A percentile compares a stretch with the other conserved stretches of the same genome.
phyloP scores from a whole-genome alignment of 2,888 invertebrate genomes.

The Peribatodes rhomboidaria region DNA sequence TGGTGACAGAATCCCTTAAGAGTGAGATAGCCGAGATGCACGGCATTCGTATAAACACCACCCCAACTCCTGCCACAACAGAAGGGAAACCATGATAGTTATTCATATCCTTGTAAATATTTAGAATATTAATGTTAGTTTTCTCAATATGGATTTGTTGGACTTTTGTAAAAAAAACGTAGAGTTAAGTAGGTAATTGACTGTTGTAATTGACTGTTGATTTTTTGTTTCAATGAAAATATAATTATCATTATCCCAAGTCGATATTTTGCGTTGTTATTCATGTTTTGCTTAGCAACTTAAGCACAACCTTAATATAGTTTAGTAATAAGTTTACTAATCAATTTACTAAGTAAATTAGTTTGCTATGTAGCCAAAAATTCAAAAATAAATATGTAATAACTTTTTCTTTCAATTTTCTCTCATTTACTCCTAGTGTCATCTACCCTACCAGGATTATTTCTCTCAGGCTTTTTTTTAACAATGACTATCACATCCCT shows the following conservation, averaged over 20 bases:
- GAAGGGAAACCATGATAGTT: conserved; percentile 42
- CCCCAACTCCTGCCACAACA: conserved; percentile 66
- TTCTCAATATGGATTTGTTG: conserved; percentile 3
- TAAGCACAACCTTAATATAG: too few species aligned
- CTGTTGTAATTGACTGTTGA: too few species aligned
- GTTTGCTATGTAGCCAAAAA: too few species aligned
- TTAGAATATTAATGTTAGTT: conserved; percentile 5
- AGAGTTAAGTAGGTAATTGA: conserved; percentile 2
- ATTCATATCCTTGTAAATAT: conserved; percentile 42
- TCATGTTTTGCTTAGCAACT: too few species aligned
- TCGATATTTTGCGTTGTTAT: neutral
- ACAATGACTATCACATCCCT: too few species aligned
- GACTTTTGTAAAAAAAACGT: conserved; percentile 7
- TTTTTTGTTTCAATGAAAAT: neutral
- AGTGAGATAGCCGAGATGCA: conserved; percentile 94
- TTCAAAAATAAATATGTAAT: too few species aligned
- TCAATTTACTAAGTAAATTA: too few species aligned
- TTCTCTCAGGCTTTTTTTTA: too few species aligned
- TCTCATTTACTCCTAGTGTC: too few species aligned
- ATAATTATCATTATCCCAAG: neutral
- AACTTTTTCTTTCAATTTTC: too few species aligned
- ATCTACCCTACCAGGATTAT: too few species aligned
- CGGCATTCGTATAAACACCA: conserved; percentile 92
- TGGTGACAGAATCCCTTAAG: conserved; percentile 90
- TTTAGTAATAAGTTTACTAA: too few species aligned